Evolutionary conservation across 2,113 vertebrate species (phyloP).

Genomic region (Lamprologus ornatipinnis): DNA sequence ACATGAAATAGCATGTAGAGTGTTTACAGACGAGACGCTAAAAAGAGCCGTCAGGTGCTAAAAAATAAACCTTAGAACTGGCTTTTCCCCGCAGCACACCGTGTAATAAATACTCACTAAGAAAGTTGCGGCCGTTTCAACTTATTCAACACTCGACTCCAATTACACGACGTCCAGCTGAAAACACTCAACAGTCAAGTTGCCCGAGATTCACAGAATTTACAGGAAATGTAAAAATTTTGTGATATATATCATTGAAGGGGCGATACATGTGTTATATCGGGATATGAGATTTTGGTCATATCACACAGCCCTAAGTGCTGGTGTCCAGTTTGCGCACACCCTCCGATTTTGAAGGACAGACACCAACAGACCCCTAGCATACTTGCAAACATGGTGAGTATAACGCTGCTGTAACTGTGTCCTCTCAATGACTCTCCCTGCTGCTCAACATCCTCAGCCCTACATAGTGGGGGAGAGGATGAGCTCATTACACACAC

Average conservation of each 20-base stretch:
- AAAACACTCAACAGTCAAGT: neutral
- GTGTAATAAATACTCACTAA: neutral
- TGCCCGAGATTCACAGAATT: accelerated
- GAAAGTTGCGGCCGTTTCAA: neutral
- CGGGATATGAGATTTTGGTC: neutral
- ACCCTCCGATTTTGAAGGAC: neutral
- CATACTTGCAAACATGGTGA: neutral
- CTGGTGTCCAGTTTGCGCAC: neutral
- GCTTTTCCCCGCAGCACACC: neutral
- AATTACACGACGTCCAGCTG: neutral
- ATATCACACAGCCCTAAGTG: neutral
- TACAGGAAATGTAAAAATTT: neutral
- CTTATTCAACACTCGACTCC: neutral
- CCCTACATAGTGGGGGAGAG: constrained; percentile 7
- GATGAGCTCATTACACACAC: constrained; percentile 48
- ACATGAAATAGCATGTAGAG: neutral
- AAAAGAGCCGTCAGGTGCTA: neutral
- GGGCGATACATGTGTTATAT: neutral
- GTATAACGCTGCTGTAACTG: neutral
- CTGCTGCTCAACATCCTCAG: constrained; percentile 43
- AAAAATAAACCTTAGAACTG: neutral
- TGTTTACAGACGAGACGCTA: neutral
- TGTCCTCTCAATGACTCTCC: constrained; percentile 41
- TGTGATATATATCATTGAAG: neutral
- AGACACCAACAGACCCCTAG: neutral